phyloP scores from a whole-genome alignment of 2,113 vertebrate genomes.

The Lutjanus erythropterus region DNA sequence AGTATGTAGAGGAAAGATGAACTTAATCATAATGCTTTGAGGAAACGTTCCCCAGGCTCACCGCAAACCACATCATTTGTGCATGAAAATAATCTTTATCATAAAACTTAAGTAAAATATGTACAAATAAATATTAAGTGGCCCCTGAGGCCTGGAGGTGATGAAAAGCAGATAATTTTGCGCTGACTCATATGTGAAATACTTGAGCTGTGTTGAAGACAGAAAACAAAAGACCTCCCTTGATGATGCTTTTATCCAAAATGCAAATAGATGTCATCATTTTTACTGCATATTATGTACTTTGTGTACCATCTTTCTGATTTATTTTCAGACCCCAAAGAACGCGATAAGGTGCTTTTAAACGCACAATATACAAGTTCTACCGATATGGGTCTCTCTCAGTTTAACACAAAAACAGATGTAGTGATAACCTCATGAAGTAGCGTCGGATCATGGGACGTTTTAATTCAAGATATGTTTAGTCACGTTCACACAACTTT shows the following conservation, averaged over 20 bases:
- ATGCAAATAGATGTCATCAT: neutral
- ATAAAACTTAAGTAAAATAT: constrained; percentile 58
- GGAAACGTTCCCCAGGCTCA: constrained; percentile 58
- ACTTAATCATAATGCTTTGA: constrained; percentile 40
- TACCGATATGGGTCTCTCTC: no score
- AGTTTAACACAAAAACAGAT: no score
- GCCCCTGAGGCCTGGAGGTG: constrained; percentile 17
- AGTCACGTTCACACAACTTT: no score
- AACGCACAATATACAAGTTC: no score
- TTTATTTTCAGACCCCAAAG: neutral
- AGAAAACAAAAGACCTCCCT: constrained; percentile 6
- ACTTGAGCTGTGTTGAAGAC: neutral
- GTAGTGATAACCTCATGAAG: no score
- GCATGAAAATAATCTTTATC: constrained; percentile 44
- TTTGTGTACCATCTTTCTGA: neutral
- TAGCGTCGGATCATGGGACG: no score
- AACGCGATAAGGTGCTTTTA: neutral
- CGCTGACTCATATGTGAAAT: constrained; percentile 28
- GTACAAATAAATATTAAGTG: constrained; percentile 36
- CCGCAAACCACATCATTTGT: constrained; percentile 64
- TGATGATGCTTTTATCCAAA: no score
- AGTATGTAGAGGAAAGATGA: constrained; percentile 24
- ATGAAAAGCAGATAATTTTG: constrained; percentile 46
- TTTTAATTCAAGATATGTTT: no score
- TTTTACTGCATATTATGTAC: neutral